phyloP scores from a whole-genome alignment of 2,113 vertebrate species.

The Solea senegalensis region DNA sequence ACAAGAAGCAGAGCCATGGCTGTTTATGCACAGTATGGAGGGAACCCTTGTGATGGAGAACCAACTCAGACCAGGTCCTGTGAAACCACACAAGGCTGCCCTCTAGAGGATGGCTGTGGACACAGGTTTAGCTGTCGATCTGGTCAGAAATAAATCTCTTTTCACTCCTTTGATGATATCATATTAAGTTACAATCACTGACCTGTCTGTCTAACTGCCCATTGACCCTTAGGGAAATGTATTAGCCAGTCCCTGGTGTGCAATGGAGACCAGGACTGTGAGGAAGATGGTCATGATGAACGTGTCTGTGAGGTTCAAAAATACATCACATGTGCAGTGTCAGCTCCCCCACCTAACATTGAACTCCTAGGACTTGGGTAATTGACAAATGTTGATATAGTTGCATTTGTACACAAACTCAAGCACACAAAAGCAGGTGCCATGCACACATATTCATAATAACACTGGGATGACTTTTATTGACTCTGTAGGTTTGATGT shows the following conservation, averaged over 20 bases:
- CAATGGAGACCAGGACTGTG: slow-evolving; percentile 92
- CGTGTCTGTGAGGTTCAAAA: slow-evolving; percentile 65
- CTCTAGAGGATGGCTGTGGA: slow-evolving; percentile 87
- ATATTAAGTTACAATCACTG: neutral
- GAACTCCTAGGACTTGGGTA: slow-evolving; percentile 86
- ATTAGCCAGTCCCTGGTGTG: slow-evolving; percentile 85
- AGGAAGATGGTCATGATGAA: slow-evolving; percentile 87
- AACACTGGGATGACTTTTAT: neutral
- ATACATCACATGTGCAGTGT: slow-evolving; percentile 67
- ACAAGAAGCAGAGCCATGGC: slow-evolving; percentile 80
- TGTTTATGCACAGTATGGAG: slow-evolving; percentile 87
- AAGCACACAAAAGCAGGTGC: neutral
- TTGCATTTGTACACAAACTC: neutral
- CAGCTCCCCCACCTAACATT: slow-evolving; percentile 77
- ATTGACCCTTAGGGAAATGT: slow-evolving; percentile 83
- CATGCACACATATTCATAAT: neutral
- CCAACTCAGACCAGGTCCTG: slow-evolving; percentile 81
- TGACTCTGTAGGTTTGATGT: slow-evolving; percentile 78
- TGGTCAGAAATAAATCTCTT: slow-evolving; percentile 71
- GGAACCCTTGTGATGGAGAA: slow-evolving; percentile 80
- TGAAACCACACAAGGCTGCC: slow-evolving; percentile 83
- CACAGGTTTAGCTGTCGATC: slow-evolving; percentile 89
- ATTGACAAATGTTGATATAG: slow-evolving; percentile 22
- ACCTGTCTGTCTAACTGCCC: slow-evolving; percentile 2
- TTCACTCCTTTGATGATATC: neutral